A percentile compares a stretch with the other conserved stretches of the same genome.
Evolutionary conservation across 2,888 invertebrate genomes (phyloP).

Genomic region (Caenorhabditis macrosperma): DNA sequence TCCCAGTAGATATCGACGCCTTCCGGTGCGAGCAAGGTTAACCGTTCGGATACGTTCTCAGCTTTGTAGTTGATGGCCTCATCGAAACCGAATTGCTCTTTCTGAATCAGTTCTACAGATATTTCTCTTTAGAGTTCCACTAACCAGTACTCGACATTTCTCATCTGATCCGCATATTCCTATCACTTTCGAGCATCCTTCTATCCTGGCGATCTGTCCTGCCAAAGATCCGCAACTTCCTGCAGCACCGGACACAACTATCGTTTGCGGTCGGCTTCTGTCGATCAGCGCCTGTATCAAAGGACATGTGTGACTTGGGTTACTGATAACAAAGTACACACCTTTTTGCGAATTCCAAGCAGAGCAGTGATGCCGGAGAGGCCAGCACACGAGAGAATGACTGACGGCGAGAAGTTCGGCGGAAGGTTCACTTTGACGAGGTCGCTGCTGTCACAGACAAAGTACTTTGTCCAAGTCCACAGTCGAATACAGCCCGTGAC

Average conservation of each 20-base stretch:
- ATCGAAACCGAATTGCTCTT: constrained; percentile 79
- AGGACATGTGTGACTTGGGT: neutral
- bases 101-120: constrained; percentile 34
- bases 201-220: constrained; percentile 80
- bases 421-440: constrained; percentile 66
- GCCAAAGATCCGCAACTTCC: constrained; percentile 81
- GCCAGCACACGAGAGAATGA: constrained; percentile 77
- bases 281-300: constrained; percentile 77
- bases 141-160: constrained; percentile 80
- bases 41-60: constrained; percentile 75
- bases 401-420: constrained; percentile 66
- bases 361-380: constrained; percentile 81
- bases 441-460: constrained; percentile 61
- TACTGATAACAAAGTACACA: constrained; percentile 34
- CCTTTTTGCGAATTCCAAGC: constrained; percentile 75
- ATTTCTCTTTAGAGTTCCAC: constrained; percentile 30
- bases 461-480: constrained; percentile 66
- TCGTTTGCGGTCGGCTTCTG: constrained; percentile 78
- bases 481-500: constrained; percentile 61
- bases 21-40: constrained; percentile 78
- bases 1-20: constrained; percentile 82
- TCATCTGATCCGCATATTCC: constrained; percentile 81
- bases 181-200: constrained; percentile 80
- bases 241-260: constrained; percentile 81
- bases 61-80: constrained; percentile 80